Evolutionary conservation across 2,113 vertebrate species (phyloP).

Genomic region (Petromus typicus): DNA sequence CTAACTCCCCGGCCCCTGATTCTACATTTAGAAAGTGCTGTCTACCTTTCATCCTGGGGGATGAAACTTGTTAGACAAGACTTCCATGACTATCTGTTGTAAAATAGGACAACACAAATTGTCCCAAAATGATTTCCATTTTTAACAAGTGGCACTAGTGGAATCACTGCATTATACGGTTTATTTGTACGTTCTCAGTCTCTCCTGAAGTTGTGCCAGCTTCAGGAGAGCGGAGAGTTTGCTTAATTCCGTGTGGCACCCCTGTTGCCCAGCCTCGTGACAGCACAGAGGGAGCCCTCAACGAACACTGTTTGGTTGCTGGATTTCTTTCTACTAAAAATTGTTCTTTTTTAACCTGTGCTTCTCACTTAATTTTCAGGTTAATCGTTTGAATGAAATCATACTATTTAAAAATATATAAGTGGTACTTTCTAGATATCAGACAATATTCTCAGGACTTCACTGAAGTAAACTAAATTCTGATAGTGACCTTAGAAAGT

Average conservation of each 20-base stretch:
- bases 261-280: background rate
- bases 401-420: background rate
- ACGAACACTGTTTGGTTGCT: background rate
- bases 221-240: background rate
- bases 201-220: background rate
- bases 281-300: background rate
- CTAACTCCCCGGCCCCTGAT: too few species aligned
- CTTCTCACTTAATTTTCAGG: background rate
- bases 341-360: background rate
- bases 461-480: background rate
- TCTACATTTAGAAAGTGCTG: background rate
- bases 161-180: background rate
- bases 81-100: background rate
- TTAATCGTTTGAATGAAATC: background rate
- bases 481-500: background rate
- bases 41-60: background rate
- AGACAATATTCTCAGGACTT: background rate
- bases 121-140: constrained; percentile 26
- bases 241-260: background rate
- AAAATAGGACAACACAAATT: background rate
- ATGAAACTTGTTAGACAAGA: background rate
- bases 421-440: background rate
- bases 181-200: background rate
- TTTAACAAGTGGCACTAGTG: background rate
- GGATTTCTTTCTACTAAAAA: constrained; percentile 5